A percentile compares a stretch with the other conserved stretches of the same genome.
phyloP scores from a whole-genome alignment of 2,113 vertebrate genomes.

The Ahaetulla prasina region DNA sequence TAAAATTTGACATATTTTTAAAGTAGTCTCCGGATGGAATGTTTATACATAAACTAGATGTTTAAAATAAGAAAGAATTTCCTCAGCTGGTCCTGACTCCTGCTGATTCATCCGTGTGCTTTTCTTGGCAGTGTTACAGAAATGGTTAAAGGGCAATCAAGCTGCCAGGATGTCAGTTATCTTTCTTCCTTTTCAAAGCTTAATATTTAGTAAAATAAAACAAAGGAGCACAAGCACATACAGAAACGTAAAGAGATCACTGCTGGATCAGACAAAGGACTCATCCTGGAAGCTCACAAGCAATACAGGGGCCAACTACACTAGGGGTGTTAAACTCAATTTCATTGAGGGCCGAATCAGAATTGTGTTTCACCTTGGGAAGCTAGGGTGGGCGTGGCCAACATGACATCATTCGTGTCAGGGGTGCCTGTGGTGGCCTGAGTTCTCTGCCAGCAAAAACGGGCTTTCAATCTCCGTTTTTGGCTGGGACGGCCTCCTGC shows the following conservation, averaged over 20 bases:
- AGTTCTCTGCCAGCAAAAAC: no score
- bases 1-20: neutral
- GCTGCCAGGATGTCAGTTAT: neutral
- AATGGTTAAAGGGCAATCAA: neutral
- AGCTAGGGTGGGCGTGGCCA: no score
- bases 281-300: neutral
- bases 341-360: no score
- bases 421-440: no score
- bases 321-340: no score
- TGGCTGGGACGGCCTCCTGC: no score
- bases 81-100: neutral
- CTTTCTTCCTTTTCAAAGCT: neutral
- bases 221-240: neutral
- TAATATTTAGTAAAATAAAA: neutral
- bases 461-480: no score
- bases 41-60: neutral
- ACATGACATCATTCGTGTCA: no score
- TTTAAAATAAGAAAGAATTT: neutral
- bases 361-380: no score
- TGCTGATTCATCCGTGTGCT: neutral
- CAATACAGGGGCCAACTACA: neutral
- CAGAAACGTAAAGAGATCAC: neutral
- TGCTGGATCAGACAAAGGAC: neutral
- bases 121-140: neutral
- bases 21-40: conserved; percentile 7